Evolutionary conservation across 2,888 invertebrate species (phyloP).

Genomic region (Microchrysa polita): DNA sequence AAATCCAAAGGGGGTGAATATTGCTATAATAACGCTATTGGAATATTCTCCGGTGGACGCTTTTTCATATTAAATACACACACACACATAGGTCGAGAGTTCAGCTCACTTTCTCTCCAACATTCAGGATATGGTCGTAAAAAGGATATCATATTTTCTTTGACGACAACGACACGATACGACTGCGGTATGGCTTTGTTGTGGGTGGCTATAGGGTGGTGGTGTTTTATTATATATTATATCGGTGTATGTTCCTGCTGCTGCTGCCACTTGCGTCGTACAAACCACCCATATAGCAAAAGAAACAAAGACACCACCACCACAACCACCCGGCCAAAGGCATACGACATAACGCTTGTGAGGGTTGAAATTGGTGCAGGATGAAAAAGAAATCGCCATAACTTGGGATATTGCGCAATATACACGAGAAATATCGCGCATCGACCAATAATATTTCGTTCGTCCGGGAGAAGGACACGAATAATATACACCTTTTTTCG

Average conservation of each 20-base stretch:
- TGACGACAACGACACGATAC: constrained; percentile 23
- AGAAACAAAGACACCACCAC: constrained; percentile 1
- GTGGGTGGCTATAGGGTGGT: background rate
- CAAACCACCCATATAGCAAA: background rate
- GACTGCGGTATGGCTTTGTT: constrained; percentile 11
- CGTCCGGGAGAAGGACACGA: constrained; percentile 40
- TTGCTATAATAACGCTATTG: constrained; percentile 42
- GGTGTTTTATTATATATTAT: no score
- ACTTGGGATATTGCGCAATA: constrained; percentile 49
- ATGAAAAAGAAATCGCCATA: constrained; percentile 45
- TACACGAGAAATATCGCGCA: constrained; percentile 45
- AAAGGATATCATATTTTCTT: constrained; percentile 47
- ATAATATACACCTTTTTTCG: constrained; percentile 43
- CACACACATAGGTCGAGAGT: constrained; percentile 16
- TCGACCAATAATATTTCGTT: constrained; percentile 49
- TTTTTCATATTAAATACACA: constrained; percentile 34
- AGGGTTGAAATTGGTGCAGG: constrained; percentile 28
- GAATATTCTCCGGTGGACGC: constrained; percentile 11
- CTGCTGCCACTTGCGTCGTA: no score
- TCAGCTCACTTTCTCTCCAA: constrained; percentile 39
- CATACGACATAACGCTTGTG: constrained; percentile 18
- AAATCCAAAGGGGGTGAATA: constrained; percentile 33
- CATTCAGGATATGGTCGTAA: constrained; percentile 37
- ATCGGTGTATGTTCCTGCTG: no score
- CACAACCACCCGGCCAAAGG: background rate